Evolutionary conservation across 2,888 invertebrate genomes (phyloP).

Genomic region (Aplocera efformata): DNA sequence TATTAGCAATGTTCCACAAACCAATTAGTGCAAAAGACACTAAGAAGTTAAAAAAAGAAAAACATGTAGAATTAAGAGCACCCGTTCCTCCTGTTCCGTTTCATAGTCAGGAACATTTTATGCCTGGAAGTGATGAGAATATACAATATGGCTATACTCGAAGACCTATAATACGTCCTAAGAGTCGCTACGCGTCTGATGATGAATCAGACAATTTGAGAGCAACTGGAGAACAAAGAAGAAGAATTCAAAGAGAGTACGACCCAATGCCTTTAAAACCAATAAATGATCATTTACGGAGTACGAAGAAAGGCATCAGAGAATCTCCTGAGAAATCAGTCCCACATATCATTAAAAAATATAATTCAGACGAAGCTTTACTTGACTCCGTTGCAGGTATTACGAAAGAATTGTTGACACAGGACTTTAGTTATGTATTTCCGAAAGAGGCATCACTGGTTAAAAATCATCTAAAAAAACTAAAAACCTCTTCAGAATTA

Average conservation of each 20-base stretch:
- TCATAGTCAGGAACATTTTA: conserved; percentile 11
- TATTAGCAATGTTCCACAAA: conserved; percentile 3
- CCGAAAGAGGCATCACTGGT: conserved; percentile 28
- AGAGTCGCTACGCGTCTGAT: background rate
- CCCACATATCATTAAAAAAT: conserved; percentile 13
- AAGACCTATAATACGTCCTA: background rate
- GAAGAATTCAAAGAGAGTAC: too few species aligned
- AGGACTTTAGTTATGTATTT: conserved; percentile 49
- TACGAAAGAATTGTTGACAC: conserved; percentile 18
- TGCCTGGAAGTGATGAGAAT: conserved; percentile 1
- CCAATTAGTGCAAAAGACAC: conserved; percentile 3
- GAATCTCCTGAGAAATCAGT: background rate
- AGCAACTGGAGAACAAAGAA: too few species aligned
- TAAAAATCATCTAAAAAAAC: conserved; percentile 10
- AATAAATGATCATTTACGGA: too few species aligned
- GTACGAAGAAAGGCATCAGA: conserved; percentile 2
- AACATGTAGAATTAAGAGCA: conserved; percentile 4
- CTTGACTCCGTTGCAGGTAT: conserved; percentile 5
- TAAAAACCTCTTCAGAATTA: conserved; percentile 48
- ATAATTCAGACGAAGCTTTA: conserved; percentile 30
- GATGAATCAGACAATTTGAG: background rate
- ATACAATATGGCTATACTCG: background rate
- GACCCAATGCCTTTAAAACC: too few species aligned
- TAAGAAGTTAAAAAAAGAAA: conserved; percentile 3
- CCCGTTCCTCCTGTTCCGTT: conserved; percentile 8